These are phyloP conservation scores for Drosophila setosimentum DNA, from an alignment of 2,888 invertebrate species.

Conservation along the genomic window DNA sequence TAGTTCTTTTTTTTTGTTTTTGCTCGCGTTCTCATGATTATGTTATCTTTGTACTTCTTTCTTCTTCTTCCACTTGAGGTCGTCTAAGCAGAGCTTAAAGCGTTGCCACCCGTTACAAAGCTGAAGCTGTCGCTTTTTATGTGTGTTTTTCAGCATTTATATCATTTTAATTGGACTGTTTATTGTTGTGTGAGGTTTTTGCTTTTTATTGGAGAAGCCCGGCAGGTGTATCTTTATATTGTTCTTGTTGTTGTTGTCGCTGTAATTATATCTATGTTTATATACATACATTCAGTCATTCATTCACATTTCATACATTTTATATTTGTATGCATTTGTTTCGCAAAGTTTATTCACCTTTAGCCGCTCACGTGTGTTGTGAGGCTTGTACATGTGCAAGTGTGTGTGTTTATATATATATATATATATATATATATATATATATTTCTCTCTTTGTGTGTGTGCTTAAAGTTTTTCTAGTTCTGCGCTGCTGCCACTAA, in stretches of 20 bases:
- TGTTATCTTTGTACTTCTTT: constrained; percentile 52
- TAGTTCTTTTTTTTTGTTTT: constrained; percentile 45
- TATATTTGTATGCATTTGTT: constrained; percentile 46
- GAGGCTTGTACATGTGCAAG: constrained; percentile 15
- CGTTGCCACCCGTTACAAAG: constrained; percentile 49
- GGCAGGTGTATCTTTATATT: constrained; percentile 33
- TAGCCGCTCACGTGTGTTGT: constrained; percentile 70
- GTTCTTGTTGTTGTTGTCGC: constrained; percentile 30
- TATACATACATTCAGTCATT: constrained; percentile 22
- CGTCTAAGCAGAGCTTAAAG: constrained; percentile 53
- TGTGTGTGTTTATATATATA: constrained; percentile 26
- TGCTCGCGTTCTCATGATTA: constrained; percentile 55
- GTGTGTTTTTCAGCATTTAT: constrained; percentile 50
- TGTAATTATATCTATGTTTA: constrained; percentile 15
- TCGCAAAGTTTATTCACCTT: constrained; percentile 75
- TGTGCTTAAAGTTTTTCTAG: constrained; percentile 51
- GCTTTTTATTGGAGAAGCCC: constrained; percentile 35
- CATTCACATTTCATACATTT: constrained; percentile 8
- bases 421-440: too few species aligned
- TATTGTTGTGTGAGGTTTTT: constrained; percentile 54
- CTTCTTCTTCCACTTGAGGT: constrained; percentile 47
- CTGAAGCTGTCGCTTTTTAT: constrained; percentile 1
- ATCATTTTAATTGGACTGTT: constrained; percentile 71
- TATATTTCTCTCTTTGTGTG: too few species aligned
- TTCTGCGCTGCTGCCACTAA: constrained; percentile 55